Conservation (phyloP, 2,888 invertebrate species). For the Cacoxenus indagator region DNA sequence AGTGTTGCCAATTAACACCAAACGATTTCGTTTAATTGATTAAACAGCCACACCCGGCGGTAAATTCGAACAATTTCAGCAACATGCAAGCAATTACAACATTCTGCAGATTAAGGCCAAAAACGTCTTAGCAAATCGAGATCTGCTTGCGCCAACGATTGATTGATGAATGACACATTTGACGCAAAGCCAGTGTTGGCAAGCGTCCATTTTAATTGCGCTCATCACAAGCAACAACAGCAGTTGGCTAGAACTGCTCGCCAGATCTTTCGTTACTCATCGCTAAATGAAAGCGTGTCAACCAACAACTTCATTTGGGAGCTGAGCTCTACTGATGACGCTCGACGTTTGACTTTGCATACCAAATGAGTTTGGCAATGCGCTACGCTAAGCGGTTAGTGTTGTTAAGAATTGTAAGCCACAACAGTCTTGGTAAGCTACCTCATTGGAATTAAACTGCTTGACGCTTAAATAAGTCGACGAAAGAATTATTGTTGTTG, state of each 20-base stretch:
- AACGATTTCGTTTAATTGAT: background rate
- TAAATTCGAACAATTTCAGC: constrained; percentile 13
- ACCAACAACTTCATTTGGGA: constrained; percentile 11
- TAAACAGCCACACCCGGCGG: background rate
- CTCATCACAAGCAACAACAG: no score
- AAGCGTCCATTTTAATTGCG: no score
- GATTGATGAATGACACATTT: background rate
- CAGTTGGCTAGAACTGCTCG: no score
- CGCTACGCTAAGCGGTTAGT: constrained; percentile 13
- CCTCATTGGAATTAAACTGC: no score
- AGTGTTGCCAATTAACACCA: background rate
- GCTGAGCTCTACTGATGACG: constrained; percentile 37
- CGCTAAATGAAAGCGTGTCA: background rate
- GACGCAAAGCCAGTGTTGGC: background rate
- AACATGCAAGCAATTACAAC: background rate
- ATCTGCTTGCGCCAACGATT: background rate
- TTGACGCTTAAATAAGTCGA: no score
- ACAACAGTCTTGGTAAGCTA: no score
- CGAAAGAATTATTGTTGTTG: no score
- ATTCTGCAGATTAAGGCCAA: no score
- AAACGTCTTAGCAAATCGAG: background rate
- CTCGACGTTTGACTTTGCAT: constrained; percentile 42
- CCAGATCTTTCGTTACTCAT: no score
- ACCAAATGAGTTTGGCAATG: constrained; percentile 45
- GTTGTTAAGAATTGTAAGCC: background rate